phyloP scores from a whole-genome alignment of 2,888 invertebrate genomes.

The Amitus sp. region DNA sequence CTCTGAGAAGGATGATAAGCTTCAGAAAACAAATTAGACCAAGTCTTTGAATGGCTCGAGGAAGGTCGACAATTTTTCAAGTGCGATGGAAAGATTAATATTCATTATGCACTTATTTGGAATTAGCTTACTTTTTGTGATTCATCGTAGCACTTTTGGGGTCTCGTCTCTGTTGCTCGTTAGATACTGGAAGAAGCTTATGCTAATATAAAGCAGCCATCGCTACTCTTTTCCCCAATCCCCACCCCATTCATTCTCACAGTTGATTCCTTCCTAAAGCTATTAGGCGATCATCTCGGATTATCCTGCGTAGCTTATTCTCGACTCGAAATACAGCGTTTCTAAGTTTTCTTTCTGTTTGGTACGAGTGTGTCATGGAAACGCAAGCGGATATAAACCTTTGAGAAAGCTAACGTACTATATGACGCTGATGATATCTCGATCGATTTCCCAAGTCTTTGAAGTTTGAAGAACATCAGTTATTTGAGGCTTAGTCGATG shows the following conservation, averaged over 20 bases:
- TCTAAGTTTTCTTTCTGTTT: constrained; percentile 59
- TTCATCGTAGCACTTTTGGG: constrained; percentile 61
- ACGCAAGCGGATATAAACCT: constrained; percentile 32
- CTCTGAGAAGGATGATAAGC: no score
- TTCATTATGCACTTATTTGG: constrained; percentile 37
- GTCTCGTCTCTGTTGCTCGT: constrained; percentile 61
- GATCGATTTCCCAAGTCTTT: no score
- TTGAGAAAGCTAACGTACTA: constrained; percentile 23
- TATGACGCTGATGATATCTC: no score
- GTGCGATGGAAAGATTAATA: constrained; percentile 30
- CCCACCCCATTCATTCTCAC: constrained; percentile 39
- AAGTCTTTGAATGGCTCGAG: no score
- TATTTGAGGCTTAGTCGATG: no score
- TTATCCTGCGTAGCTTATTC: constrained; percentile 59
- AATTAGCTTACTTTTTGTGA: constrained; percentile 39
- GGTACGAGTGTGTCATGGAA: constrained; percentile 20
- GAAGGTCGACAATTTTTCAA: background rate
- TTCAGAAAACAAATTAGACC: no score
- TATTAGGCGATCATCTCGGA: constrained; percentile 66
- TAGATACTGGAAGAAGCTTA: constrained; percentile 58
- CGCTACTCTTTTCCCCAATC: constrained; percentile 8
- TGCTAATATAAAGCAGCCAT: constrained; percentile 61
- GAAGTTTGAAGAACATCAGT: no score
- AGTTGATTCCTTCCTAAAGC: constrained; percentile 64
- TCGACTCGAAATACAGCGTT: constrained; percentile 59